phyloP scores from a whole-genome alignment of 2,888 invertebrate genomes.

The Cryptocephalus moraei region DNA sequence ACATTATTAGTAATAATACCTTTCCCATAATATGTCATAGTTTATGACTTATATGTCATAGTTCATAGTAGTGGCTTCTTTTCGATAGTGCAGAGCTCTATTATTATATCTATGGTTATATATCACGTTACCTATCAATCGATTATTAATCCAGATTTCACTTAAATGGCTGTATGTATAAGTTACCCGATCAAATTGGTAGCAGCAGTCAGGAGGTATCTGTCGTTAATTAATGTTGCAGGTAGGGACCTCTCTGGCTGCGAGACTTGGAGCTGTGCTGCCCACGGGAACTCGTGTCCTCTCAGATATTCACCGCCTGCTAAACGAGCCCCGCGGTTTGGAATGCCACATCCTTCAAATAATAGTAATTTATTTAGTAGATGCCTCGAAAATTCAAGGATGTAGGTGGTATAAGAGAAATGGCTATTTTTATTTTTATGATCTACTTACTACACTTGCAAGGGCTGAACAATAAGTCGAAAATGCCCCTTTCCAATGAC shows the following conservation, averaged over 20 bases:
- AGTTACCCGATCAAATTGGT: constrained; percentile 41
- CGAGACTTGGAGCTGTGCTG: constrained; percentile 40
- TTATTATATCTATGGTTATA: too few species aligned
- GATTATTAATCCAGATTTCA: too few species aligned
- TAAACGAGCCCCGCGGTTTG: constrained; percentile 35
- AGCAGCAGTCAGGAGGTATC: constrained; percentile 47
- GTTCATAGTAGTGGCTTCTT: too few species aligned
- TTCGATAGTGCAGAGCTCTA: too few species aligned
- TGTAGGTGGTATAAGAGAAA: too few species aligned
- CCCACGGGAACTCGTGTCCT: constrained; percentile 48
- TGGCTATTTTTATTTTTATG: too few species aligned
- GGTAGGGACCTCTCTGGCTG: constrained; percentile 25
- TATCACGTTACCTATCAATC: too few species aligned
- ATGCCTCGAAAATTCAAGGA: too few species aligned
- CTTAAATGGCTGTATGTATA: not conserved
- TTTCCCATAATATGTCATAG: too few species aligned
- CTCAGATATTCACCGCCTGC: constrained; percentile 41
- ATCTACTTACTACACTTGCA: constrained; percentile 29
- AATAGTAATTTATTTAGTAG: too few species aligned
- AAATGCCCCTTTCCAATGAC: constrained; percentile 13
- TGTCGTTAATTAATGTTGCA: constrained; percentile 47
- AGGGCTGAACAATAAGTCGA: constrained; percentile 23
- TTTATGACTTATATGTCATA: too few species aligned
- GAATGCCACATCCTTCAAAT: constrained; percentile 39
- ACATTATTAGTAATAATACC: too few species aligned